Base-by-base conservation (phyloP, 2,888 invertebrate genomes). In the Andricus quercusramuli region DNA sequence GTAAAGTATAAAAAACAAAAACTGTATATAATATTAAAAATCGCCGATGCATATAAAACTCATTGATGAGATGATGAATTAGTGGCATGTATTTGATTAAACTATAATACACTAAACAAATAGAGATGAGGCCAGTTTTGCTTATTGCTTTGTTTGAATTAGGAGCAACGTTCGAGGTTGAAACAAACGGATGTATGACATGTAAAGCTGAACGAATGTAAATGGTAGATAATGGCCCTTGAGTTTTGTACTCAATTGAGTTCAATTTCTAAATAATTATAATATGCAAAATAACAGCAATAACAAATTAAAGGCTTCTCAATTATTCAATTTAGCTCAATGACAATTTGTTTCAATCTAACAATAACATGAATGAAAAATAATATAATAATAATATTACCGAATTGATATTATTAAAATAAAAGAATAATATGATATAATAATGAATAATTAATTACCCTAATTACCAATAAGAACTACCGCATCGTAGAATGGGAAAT, bases 181-280 rank as follows among this genome's bases (percentile, higher is more conserved):
- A 62, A 62, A 62, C 22, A 22, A 62, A 62, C 62, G 62, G 62
- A 62, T 62, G 62, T 62, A 22, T 62, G 62, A 62, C 62, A 62
- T 25, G 62, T 62, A 25, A 15, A 25, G 62, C 15, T 62, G 15
- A 62, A 62, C 62, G 62, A 25, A 62, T 25, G 15, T 25, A 62
- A 62, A 62, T 62, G 22, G 25, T 62, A 62, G 25, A 62, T 25
- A 62, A 62, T 62, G 62, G 25, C n/a, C 9, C 56, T n/a, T 56
- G 44, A n/a, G 56, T 56, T 25, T 62, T 15, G 62, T 25, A 22
- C 62, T 22, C 62, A 62, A 62, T 62, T 62, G 62, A 15, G n/a
- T n/a, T n/a, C n/a, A 56, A 56, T 56, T n/a, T 56, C 8, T 56
- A n/a, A 1, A 56, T 3, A n/a, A n/a, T 56, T 1, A 56, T 59